Conservation (phyloP, 1,140 invertebrate species). For the Trichogramma pretiosum region DNA sequence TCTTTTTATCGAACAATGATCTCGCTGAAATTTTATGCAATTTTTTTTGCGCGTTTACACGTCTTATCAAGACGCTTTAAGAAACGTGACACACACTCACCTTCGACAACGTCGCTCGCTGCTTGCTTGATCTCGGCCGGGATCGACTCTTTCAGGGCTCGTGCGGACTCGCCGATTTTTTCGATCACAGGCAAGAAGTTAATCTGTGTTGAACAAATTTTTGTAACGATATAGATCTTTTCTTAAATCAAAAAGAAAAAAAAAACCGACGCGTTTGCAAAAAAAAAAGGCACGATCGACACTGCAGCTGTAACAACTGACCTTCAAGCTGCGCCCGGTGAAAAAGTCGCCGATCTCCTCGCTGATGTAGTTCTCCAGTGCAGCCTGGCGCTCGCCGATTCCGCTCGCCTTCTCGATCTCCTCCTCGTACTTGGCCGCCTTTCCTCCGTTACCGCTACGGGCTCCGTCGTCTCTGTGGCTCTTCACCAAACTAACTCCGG, state of each 20-base stretch:
- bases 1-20: no score
- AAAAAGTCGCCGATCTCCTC: constrained; percentile 50
- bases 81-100: no score
- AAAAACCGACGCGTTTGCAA: no score
- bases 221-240: no score
- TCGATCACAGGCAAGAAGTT: constrained; percentile 45
- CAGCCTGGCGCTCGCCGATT: constrained; percentile 48
- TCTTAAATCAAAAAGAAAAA: not conserved
- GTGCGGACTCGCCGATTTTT: constrained; percentile 45
- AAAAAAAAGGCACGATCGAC: not conserved
- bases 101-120: constrained; percentile 51
- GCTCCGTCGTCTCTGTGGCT: constrained; percentile 31
- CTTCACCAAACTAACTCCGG: constrained; percentile 51
- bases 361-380: constrained; percentile 52
- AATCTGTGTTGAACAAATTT: constrained; percentile 24
- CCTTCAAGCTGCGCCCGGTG: constrained; percentile 47
- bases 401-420: constrained; percentile 43
- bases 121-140: constrained; percentile 47
- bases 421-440: constrained; percentile 41
- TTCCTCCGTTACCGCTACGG: constrained; percentile 36
- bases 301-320: constrained; percentile 20
- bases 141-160: constrained; percentile 44
- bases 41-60: no score
- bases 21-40: no score
- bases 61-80: no score